Base-by-base conservation (phyloP, 2,797 vertebrate species). In the Poecilia gillii region DNA sequence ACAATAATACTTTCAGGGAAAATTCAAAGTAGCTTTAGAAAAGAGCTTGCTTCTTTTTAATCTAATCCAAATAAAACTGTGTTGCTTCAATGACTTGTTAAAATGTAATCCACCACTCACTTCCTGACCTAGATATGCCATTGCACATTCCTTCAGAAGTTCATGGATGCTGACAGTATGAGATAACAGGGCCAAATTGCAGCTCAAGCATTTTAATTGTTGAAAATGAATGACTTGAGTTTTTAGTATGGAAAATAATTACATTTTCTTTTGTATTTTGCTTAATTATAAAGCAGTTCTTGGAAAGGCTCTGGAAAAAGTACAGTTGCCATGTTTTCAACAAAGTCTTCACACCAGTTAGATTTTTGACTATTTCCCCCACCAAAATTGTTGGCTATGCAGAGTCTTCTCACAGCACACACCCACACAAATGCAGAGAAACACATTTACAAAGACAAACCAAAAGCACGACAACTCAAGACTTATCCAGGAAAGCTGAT, bases 41-140 rank as follows among this genome's bases (percentile, higher is more conserved):
- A 31, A 64, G 2, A 20, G 16, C 2, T 31, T 20, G 59, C 16
- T 64, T 64, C 33, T 20, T 7, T 64, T 64, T 53, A 73, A 28
- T 51, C 9, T 62, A 43, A 36, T 66, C 62, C 59, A 70, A 20
- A 55, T 84, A 57, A 45, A 76, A 73, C 31, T 41, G 36, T 75
- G 80, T 71, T 75, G 43, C 70, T 79, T 1, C 77, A 77, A 36
- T 36, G 33, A 23, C 62, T 9, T 64, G 16, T 64, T 64, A 20
- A 64, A 62, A 59, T 62, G 57, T 62, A 14, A 31, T 62, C 57
- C 57, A 68, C 64, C 33, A 41, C 64, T 73, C 72, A 41, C 49
- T 82, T 49, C 73, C 72, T 90, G 93, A 93, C 93, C 91, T 76
- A 89, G 88, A 92, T 93, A 85, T 91, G 91, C 82, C 91, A 89